These are phyloP conservation scores for Ischnus inquisitorius DNA, from an alignment of 2,888 invertebrate species.

Conservation along the genomic window DNA sequence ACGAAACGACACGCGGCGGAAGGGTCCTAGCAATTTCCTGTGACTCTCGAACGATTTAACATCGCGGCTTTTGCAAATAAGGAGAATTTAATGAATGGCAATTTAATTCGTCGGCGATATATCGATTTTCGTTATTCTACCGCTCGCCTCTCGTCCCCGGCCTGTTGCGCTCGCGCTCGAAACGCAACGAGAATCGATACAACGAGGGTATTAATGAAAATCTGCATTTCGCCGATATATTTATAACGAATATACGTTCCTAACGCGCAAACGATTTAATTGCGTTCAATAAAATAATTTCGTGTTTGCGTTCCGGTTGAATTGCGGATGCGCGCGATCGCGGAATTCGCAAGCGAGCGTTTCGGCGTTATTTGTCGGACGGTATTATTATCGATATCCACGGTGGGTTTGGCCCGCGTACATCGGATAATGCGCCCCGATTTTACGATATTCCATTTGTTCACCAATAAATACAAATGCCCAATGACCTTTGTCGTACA, in stretches of 20 bases:
- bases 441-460: not conserved
- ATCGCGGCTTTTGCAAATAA: not conserved
- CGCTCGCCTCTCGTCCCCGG: not conserved
- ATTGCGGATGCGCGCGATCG: not conserved
- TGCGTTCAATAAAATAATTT: not conserved
- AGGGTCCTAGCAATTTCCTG: not conserved
- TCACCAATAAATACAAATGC: not conserved
- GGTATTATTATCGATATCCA: conserved; percentile 3
- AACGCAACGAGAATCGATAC: not conserved
- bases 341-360: not conserved
- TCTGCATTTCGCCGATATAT: not conserved
- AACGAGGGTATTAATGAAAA: not conserved
- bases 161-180: not conserved
- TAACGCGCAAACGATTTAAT: not conserved
- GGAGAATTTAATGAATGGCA: not conserved
- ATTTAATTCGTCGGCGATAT: conserved; percentile 8
- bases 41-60: not conserved
- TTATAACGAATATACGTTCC: not conserved
- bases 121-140: not conserved
- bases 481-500: not conserved
- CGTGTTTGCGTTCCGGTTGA: conserved; percentile 9
- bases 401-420: not conserved
- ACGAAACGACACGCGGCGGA: not conserved
- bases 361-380: not conserved
- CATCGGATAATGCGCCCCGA: not conserved